Base-by-base conservation (phyloP, 2,113 vertebrate species). In the Vanacampus margaritifer region DNA sequence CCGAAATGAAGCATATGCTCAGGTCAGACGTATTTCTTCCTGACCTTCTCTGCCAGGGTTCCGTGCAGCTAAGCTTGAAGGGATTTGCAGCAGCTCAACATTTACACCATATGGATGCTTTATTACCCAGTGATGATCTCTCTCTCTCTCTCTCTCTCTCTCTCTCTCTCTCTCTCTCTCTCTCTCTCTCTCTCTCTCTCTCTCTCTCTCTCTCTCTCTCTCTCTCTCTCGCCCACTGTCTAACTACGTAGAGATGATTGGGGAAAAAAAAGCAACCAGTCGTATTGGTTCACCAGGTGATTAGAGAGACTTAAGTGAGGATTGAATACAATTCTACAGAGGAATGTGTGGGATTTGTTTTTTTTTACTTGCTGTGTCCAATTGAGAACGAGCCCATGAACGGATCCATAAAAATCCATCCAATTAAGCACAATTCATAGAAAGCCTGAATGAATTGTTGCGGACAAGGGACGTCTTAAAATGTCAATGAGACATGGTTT, bases 71-170 rank as follows among this genome's bases (percentile, higher is more conserved):
- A 95, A 94, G 90, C 93, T 46, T 89, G 87, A 75, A 81, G 87
- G 91, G 94, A 94, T 95, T 96, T 94, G 89, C 92, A 91, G 87
- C 77, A 92, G 92, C 90, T 93, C 91, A 93, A 93, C 91, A 90
- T 91, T 94, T 92, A 88, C 90, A 92, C 95, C 94, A 95, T 94
- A 95, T 96, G 94, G 94, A 94, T 93, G 91, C 92, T 93, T 93
- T 88, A 92, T 85, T 90, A 88, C 78, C 92, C 88, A 90, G 90
- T 91, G 93, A 92, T 93, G 83, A 93, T 91, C 89, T 91, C 86
- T 93, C 87, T 75, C 73, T 78, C 53, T 43, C 71, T 68, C 80
- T 76, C 68, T 26, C 50, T 28, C 54, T 56, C 26, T 56, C 51
- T 3, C 5, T 32, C 54, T 32, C 14, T 17, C 5, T 17, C 26